Evolutionary conservation across 2,888 invertebrate genomes (phyloP), one percentile per base, ranked within the genome.

Genomic region (Drosophila picticornis): DNA sequence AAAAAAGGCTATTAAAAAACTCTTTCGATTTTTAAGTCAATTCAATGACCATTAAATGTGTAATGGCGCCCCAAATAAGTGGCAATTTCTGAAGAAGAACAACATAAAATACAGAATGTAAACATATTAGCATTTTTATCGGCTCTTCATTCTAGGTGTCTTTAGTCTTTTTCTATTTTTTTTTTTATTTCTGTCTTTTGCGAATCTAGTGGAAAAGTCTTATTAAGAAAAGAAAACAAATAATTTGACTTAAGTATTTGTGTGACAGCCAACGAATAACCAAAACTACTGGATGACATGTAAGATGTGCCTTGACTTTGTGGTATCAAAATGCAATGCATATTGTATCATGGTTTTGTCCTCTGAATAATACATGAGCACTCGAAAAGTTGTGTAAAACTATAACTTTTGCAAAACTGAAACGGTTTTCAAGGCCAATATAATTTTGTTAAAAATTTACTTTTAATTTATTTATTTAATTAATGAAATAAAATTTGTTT

Each of bases 61-160:
- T 40, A 34, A 56, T n/a, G 58, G n/a, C 13, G 53, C 43, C 40
- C 34, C 11, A 32, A 53, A 65, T 29, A 50, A 40, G 51, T 55
- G 52, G n/a, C 11, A 36, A 66, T 43, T 31, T 57, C 40, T 59
- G 27, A 27, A 46, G 48, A 65, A 56, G 55, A 43, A 11, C 48
- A 32, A 36, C 66, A 53, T 55, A 32, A 63, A 58, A 52, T 74
- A 58, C 27, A 32, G n/a, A 43, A 71, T 36, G 51, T 58, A 59
- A 59, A 52, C 72, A 75, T 48, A 59, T 65, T 58, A 27, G 40
- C 29, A 11, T 27, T 55, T 75, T 65, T 71, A 50, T 38, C 2
- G 27, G 7, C 22, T 38, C 36, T 13, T 27, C n/a, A 25, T 11
- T 29, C 29, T 16, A 16, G 31, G 11, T 31, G 43, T 16, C 4